phyloP scores from a whole-genome alignment of 2,888 invertebrate species.

The Epiperipatus broadwayi region DNA sequence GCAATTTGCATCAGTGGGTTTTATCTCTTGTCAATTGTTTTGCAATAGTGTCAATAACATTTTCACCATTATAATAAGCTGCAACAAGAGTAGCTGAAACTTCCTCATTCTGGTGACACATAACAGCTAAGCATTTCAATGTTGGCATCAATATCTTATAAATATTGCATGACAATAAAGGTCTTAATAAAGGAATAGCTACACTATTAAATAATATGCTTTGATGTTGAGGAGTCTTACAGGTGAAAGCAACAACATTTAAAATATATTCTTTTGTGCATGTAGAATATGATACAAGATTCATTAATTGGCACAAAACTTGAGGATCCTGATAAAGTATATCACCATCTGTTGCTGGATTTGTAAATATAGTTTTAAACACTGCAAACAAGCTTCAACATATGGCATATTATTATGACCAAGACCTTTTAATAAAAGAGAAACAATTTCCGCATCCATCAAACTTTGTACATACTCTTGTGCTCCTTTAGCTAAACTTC shows the following conservation, averaged over 20 bases:
- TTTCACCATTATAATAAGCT: constrained; percentile 44
- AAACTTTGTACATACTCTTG: constrained; percentile 55
- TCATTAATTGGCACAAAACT: constrained; percentile 48
- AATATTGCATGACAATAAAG: constrained; percentile 35
- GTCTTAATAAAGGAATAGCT: constrained; percentile 48
- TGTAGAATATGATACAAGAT: constrained; percentile 45
- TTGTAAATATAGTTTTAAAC: constrained; percentile 56
- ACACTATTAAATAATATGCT: constrained; percentile 54
- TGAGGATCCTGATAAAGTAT: constrained; percentile 46
- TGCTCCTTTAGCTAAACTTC: constrained; percentile 73
- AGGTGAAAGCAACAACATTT: too few relatives aligned
- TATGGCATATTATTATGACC: too few relatives aligned
- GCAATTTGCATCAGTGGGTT: constrained; percentile 62
- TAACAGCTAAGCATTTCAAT: constrained; percentile 52
- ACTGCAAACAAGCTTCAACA: constrained; percentile 60
- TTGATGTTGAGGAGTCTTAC: constrained; percentile 48
- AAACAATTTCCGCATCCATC: constrained; percentile 54
- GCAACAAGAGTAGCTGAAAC: constrained; percentile 50
- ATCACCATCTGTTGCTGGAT: constrained; percentile 45
- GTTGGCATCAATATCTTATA: constrained; percentile 49
- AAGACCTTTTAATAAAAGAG: constrained; percentile 50
- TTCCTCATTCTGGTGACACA: constrained; percentile 59
- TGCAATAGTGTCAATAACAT: constrained; percentile 50
- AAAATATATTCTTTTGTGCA: constrained; percentile 60
- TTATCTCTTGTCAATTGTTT: constrained; percentile 55